These are phyloP conservation scores for Neoaliturus tenellus DNA, from an alignment of 2,888 invertebrate species.

Conservation along the genomic window DNA sequence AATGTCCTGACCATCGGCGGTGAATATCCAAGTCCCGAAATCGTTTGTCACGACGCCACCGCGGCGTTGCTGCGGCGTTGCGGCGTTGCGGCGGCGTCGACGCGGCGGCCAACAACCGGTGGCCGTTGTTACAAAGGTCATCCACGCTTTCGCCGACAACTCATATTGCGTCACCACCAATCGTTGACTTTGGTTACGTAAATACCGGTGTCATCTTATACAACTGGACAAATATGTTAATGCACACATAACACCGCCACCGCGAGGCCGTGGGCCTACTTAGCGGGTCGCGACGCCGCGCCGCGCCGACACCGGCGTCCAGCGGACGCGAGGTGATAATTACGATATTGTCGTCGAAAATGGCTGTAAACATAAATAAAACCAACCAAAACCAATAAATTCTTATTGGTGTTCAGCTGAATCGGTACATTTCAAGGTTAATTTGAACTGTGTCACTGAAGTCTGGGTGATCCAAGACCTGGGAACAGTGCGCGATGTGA, in stretches of 20 bases:
- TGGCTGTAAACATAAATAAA: too few species aligned
- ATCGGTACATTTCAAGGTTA: too few species aligned
- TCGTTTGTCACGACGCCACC: background rate
- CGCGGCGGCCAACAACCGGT: background rate
- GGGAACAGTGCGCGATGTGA: too few species aligned
- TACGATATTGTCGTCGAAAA: too few species aligned
- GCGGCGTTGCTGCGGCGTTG: background rate
- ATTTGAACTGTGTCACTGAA: too few species aligned
- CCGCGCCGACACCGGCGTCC: background rate
- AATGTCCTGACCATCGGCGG: too few species aligned
- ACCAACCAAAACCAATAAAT: too few species aligned
- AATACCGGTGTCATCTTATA: conserved; percentile 41
- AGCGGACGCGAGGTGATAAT: too few species aligned
- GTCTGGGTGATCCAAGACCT: too few species aligned
- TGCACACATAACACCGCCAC: conserved; percentile 12
- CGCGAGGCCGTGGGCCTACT: background rate
- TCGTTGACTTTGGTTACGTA: conserved; percentile 43
- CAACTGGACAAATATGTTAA: conserved; percentile 44
- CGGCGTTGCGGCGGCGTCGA: background rate
- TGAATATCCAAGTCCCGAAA: background rate
- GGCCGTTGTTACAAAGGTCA: conserved; percentile 36
- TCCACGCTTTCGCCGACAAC: conserved; percentile 20
- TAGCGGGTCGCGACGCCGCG: background rate
- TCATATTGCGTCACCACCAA: conserved; percentile 31
- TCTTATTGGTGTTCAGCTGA: too few species aligned